These are phyloP conservation scores for Euura lappo DNA, from an alignment of 1,140 invertebrate genomes.

Conservation along the genomic window DNA sequence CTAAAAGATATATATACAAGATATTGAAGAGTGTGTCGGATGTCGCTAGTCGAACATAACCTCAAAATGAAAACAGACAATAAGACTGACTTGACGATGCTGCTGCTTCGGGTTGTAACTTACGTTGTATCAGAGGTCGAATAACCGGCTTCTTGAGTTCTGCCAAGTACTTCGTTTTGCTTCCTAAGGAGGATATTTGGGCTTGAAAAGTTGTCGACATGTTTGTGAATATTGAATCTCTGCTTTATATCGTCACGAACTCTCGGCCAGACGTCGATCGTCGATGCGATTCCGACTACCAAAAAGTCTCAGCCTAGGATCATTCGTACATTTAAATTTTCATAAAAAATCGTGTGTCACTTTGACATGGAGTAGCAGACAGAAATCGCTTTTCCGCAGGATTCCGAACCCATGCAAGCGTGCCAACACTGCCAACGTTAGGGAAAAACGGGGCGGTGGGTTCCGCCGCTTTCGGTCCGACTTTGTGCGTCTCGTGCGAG, in stretches of 20 bases:
- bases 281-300: no score
- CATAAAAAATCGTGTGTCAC: no score
- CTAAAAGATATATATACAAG: constrained; percentile 7
- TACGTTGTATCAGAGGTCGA: constrained; percentile 50
- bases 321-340: no score
- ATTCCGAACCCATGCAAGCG: not conserved
- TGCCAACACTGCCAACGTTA: not conserved
- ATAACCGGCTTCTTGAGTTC: constrained; percentile 46
- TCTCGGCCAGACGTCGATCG: not conserved
- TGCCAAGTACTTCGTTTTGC: constrained; percentile 46
- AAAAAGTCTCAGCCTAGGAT: no score
- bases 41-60: constrained; percentile 9
- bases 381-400: not conserved
- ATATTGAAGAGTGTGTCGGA: constrained; percentile 16
- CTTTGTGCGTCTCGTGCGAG: no score
- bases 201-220: constrained; percentile 26
- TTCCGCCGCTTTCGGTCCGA: no score
- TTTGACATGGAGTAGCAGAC: no score
- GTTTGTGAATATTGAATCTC: not conserved
- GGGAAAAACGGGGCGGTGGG: no score
- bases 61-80: not conserved
- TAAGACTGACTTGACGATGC: no score
- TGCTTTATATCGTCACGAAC: not conserved
- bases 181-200: constrained; percentile 42
- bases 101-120: constrained; percentile 26